These are phyloP conservation scores for Sinhomidia bicolor DNA, from an alignment of 2,888 invertebrate species.

Conservation along the genomic window DNA sequence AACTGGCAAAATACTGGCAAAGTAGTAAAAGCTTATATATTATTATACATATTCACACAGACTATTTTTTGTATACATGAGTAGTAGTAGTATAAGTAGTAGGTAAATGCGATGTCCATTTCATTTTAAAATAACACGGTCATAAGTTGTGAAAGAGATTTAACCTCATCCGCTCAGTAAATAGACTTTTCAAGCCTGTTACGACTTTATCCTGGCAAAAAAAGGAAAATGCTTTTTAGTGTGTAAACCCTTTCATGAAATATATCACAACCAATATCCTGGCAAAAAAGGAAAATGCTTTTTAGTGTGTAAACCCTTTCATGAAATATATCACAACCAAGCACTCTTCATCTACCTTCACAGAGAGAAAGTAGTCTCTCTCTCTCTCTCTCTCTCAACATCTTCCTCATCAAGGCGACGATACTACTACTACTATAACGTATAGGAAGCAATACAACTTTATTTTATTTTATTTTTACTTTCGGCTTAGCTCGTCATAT, in stretches of 20 bases:
- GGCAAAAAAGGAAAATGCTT: too few species aligned
- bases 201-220: not conserved
- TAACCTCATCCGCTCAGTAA: constrained; percentile 42
- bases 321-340: too few species aligned
- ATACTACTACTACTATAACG: too few species aligned
- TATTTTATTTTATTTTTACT: not conserved
- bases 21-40: too few species aligned
- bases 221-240: constrained; percentile 20
- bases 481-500: constrained; percentile 8
- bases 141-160: constrained; percentile 52
- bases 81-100: not conserved
- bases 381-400: not conserved
- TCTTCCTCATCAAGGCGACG: not conserved
- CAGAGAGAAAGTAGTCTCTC: too few species aligned
- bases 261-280: constrained; percentile 34
- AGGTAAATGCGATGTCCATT: constrained; percentile 49
- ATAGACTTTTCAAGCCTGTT: constrained; percentile 18
- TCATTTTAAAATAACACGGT: constrained; percentile 57
- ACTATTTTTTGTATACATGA: not conserved
- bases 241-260: constrained; percentile 29
- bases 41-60: too few species aligned
- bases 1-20: too few species aligned
- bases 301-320: too few species aligned
- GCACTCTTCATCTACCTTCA: constrained; percentile 28
- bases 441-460: too few species aligned